Evolutionary conservation across 2,113 vertebrate genomes (phyloP).

Genomic region (Corythaeola cristata): DNA sequence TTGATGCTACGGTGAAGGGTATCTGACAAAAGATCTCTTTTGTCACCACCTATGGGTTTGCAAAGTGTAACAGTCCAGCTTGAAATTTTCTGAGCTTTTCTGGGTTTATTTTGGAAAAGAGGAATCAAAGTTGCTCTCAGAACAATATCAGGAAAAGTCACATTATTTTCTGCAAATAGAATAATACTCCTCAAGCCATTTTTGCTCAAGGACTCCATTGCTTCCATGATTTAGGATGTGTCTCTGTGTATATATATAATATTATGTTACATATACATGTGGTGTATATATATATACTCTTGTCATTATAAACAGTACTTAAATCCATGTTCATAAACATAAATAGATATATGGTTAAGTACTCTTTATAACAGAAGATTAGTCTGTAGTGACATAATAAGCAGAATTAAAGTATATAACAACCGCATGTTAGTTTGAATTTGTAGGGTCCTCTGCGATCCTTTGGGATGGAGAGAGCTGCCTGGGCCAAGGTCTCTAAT

Average conservation of each 20-base stretch:
- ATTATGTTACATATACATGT: background rate
- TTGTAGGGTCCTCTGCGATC: background rate
- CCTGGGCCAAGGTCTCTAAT: conserved; percentile 51
- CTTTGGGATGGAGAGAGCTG: background rate
- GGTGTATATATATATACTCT: conserved; percentile 33
- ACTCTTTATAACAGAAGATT: conserved; percentile 16
- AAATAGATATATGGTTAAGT: conserved; percentile 45
- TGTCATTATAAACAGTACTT: conserved; percentile 56
- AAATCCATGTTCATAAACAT: conserved; percentile 22
- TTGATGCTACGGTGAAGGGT: background rate
- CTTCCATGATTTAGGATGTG: conserved; percentile 17
- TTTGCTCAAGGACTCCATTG: background rate
- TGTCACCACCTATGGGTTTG: background rate
- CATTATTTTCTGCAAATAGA: background rate
- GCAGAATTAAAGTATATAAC: conserved; percentile 40
- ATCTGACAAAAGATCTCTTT: background rate
- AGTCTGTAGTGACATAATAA: conserved; percentile 27
- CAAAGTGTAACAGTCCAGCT: background rate
- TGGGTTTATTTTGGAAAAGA: background rate
- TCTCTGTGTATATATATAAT: background rate
- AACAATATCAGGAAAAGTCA: background rate
- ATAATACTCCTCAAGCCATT: background rate
- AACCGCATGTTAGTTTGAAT: background rate
- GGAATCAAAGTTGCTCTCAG: background rate
- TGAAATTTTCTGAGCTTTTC: background rate